A percentile compares a stretch with the other conserved stretches of the same genome.
phyloP scores from a whole-genome alignment of 2,888 invertebrate species.

The Brachynemurus nebulosus region DNA sequence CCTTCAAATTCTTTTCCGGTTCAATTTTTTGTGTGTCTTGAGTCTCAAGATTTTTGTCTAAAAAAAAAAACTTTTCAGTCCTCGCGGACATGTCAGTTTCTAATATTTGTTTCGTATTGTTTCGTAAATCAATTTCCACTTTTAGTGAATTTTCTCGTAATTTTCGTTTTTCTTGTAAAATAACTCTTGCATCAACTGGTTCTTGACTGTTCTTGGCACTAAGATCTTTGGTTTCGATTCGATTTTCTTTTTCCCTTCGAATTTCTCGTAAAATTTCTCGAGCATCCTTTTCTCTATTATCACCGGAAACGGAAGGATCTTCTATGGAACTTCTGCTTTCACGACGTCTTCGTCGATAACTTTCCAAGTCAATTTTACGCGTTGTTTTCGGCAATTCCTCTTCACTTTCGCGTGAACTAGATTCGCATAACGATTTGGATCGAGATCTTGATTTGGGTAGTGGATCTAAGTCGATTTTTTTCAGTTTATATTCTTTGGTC shows the following conservation, averaged over 20 bases:
- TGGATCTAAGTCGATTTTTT: no score
- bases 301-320: background rate
- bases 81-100: no score
- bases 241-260: background rate
- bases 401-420: no score
- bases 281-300: background rate
- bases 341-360: background rate
- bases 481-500: no score
- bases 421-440: no score
- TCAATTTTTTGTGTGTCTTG: no score
- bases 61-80: no score
- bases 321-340: background rate
- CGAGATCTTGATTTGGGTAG: background rate
- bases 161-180: background rate
- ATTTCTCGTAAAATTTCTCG: no score
- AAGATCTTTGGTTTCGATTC: background rate
- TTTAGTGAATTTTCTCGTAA: background rate
- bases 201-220: background rate
- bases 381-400: background rate
- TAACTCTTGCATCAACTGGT: background rate
- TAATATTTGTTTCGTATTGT: no score
- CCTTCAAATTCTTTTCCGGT: no score
- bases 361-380: background rate
- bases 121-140: background rate
- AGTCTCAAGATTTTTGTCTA: no score